phyloP scores from a whole-genome alignment of 2,888 invertebrate species.

The Antheraea assamensis region DNA sequence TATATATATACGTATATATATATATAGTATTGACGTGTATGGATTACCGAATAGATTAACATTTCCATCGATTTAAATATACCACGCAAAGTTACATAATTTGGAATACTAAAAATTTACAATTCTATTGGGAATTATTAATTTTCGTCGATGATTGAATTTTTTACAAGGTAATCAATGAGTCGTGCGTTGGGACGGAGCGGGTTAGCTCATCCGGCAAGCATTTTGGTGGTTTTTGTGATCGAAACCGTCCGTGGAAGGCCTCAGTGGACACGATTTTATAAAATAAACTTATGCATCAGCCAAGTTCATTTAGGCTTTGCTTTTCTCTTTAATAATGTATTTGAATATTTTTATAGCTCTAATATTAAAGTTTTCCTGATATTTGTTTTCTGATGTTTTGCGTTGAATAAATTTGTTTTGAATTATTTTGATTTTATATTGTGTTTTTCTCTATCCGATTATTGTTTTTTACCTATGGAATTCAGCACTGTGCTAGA shows the following conservation, averaged over 20 bases:
- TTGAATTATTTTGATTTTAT: background rate
- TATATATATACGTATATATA: too few species aligned
- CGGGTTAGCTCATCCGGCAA: constrained; percentile 79
- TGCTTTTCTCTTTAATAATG: constrained; percentile 34
- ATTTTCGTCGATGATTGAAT: constrained; percentile 73
- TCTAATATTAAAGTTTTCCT: background rate
- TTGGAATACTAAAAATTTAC: constrained; percentile 52
- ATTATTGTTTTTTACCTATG: background rate
- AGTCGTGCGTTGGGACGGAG: constrained; percentile 75
- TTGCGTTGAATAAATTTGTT: background rate
- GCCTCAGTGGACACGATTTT: constrained; percentile 72
- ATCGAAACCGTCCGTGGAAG: constrained; percentile 64
- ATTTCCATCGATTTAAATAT: constrained; percentile 36
- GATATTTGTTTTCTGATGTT: background rate
- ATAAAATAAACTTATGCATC: constrained; percentile 72
- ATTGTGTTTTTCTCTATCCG: background rate
- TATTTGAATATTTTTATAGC: background rate
- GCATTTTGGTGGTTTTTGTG: constrained; percentile 80
- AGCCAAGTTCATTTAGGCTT: constrained; percentile 30
- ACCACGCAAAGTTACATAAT: constrained; percentile 38
- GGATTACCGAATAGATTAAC: constrained; percentile 28
- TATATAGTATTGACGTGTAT: background rate
- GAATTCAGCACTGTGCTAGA: background rate
- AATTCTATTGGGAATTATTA: constrained; percentile 63
- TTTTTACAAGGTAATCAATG: constrained; percentile 78